A percentile compares a stretch with the other conserved stretches of the same genome.
These are phyloP conservation scores for Platygyra sinensis DNA, from an alignment of 64 coral and sea anemone genomes.

Conservation along the genomic window DNA sequence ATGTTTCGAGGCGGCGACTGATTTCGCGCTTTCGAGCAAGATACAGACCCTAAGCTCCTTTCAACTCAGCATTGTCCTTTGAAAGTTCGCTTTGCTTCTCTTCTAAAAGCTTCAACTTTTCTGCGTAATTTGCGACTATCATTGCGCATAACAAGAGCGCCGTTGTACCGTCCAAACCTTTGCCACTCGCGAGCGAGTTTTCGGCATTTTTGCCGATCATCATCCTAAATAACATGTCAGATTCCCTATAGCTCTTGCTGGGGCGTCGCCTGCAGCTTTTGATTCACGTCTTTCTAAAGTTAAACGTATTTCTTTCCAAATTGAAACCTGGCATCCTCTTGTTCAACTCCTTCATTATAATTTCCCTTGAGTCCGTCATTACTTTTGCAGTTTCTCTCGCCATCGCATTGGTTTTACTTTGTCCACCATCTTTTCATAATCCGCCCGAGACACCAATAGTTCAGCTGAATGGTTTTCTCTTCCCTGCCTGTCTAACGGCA, in stretches of 20 bases:
- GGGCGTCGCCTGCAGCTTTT: slow-evolving; percentile 85
- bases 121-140: slow-evolving; percentile 85
- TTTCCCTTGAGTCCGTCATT: slow-evolving; percentile 88
- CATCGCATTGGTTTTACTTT: slow-evolving; percentile 85
- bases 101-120: slow-evolving; percentile 79
- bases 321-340: slow-evolving; percentile 98
- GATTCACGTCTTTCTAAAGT: slow-evolving; percentile 96
- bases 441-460: slow-evolving; percentile 67
- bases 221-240: slow-evolving; percentile 98
- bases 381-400: slow-evolving; percentile 88
- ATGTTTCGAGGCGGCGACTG: slow-evolving; percentile 18
- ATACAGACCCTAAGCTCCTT: slow-evolving; percentile 87
- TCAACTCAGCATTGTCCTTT: slow-evolving; percentile 85
- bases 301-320: slow-evolving; percentile 92
- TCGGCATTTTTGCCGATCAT: slow-evolving; percentile 94
- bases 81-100: slow-evolving; percentile 68
- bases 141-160: slow-evolving; percentile 85
- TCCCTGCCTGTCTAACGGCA: background rate
- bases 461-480: background rate
- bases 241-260: slow-evolving; percentile 92
- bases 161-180: slow-evolving; percentile 91
- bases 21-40: slow-evolving; percentile 82
- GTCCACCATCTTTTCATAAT: slow-evolving; percentile 68
- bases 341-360: slow-evolving; percentile 94
- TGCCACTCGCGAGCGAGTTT: slow-evolving; percentile 99